These are phyloP conservation scores for Hydraecia micacea DNA, from an alignment of 2,888 invertebrate species.

Conservation along the genomic window DNA sequence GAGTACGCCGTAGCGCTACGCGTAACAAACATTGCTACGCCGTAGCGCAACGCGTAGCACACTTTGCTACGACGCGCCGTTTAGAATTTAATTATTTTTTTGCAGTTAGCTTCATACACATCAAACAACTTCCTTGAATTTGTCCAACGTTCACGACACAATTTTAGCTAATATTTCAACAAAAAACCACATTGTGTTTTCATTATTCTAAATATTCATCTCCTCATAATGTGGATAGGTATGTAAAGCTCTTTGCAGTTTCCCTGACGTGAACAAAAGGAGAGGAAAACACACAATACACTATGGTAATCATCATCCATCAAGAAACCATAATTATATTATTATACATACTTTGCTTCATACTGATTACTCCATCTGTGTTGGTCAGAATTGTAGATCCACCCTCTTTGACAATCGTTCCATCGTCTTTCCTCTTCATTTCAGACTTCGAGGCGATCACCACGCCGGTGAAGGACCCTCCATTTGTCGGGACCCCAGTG, in stretches of 20 bases:
- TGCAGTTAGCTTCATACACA: not conserved
- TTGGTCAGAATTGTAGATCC: slow-evolving; percentile 45
- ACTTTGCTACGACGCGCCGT: not conserved
- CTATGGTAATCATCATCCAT: not conserved
- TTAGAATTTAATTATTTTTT: not conserved
- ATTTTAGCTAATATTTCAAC: not conserved
- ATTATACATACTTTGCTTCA: slow-evolving; percentile 53
- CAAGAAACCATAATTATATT: not conserved
- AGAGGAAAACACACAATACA: not conserved
- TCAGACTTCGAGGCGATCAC: slow-evolving; percentile 57
- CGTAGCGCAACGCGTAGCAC: not conserved
- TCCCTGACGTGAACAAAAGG: not conserved
- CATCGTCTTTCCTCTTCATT: slow-evolving; percentile 29
- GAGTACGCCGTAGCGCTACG: slow-evolving; percentile 12
- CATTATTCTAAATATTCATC: not conserved
- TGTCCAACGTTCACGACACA: not conserved
- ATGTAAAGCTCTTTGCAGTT: not conserved
- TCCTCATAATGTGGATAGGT: not conserved
- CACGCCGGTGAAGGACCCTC: slow-evolving; percentile 69
- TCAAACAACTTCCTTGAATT: not conserved
- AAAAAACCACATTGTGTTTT: not conserved
- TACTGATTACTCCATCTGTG: slow-evolving; percentile 47
- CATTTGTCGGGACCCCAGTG: slow-evolving; percentile 61
- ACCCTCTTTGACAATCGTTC: slow-evolving; percentile 21
- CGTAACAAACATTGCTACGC: not conserved